These are phyloP conservation scores for Brachionus paranguensis DNA, from an alignment of 1,140 invertebrate genomes.

Conservation along the genomic window DNA sequence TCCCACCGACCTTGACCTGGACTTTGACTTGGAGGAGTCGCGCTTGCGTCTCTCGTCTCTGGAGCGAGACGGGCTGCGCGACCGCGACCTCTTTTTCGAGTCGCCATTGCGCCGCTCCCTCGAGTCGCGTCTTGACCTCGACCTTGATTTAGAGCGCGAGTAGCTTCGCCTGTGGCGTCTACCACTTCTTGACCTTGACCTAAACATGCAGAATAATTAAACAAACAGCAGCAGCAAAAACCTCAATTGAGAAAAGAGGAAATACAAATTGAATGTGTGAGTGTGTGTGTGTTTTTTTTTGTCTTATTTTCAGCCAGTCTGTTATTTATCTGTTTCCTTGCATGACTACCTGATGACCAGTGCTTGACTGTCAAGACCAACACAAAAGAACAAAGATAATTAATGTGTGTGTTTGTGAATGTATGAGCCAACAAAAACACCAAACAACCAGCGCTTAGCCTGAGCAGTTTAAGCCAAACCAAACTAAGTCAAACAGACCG, in stretches of 20 bases:
- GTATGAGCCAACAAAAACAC: not conserved
- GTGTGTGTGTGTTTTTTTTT: too few relatives aligned
- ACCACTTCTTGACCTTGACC: not conserved
- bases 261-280: not conserved
- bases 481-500: slow-evolving; percentile 3
- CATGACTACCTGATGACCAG: not conserved
- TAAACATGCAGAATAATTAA: not conserved
- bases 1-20: not conserved
- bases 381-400: not conserved
- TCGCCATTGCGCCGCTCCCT: slow-evolving; percentile 2
- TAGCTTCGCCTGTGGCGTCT: not conserved
- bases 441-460: not conserved
- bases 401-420: not conserved
- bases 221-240: not conserved
- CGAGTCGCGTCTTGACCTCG: not conserved
- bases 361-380: not conserved
- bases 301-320: not conserved
- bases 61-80: not conserved
- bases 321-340: not conserved
- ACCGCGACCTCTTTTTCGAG: not conserved
- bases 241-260: not conserved
- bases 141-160: not conserved
- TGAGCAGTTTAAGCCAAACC: not conserved
- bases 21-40: not conserved
- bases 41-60: not conserved